A percentile compares a stretch with the other conserved stretches of the same genome.
Evolutionary conservation across 2,888 invertebrate species (phyloP).

Genomic region (Papilio protenor): DNA sequence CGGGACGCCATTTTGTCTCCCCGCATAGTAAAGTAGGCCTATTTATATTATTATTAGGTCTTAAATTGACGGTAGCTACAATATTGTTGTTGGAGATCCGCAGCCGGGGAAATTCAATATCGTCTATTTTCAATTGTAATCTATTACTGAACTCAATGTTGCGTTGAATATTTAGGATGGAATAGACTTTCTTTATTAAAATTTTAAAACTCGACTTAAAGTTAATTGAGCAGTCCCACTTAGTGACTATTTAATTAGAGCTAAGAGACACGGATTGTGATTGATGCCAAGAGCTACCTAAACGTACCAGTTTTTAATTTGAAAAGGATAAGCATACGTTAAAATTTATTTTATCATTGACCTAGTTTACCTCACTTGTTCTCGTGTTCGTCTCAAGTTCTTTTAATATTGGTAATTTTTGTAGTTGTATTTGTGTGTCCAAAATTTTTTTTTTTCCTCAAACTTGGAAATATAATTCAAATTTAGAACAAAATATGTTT

Average conservation of each 20-base stretch:
- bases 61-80: slow-evolving; percentile 40
- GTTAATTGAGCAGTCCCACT: neutral
- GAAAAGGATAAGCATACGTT: too few relatives aligned
- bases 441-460: too few relatives aligned
- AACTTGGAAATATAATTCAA: neutral
- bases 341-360: too few relatives aligned
- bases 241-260: neutral
- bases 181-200: neutral
- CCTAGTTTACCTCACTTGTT: too few relatives aligned
- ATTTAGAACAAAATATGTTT: slow-evolving; percentile 9
- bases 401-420: too few relatives aligned
- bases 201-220: neutral
- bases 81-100: slow-evolving; percentile 25
- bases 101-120: slow-evolving; percentile 2
- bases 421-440: neutral
- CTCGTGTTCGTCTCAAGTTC: too few relatives aligned
- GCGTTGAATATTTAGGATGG: neutral
- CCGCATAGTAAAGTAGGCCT: slow-evolving; percentile 55
- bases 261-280: too few relatives aligned
- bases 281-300: too few relatives aligned
- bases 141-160: neutral
- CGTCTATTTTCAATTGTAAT: slow-evolving; percentile 21
- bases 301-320: too few relatives aligned
- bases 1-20: slow-evolving; percentile 70
- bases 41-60: slow-evolving; percentile 47